These are phyloP conservation scores for Pristis pectinata DNA, from an alignment of 2,797 vertebrate genomes.

Conservation along the genomic window DNA sequence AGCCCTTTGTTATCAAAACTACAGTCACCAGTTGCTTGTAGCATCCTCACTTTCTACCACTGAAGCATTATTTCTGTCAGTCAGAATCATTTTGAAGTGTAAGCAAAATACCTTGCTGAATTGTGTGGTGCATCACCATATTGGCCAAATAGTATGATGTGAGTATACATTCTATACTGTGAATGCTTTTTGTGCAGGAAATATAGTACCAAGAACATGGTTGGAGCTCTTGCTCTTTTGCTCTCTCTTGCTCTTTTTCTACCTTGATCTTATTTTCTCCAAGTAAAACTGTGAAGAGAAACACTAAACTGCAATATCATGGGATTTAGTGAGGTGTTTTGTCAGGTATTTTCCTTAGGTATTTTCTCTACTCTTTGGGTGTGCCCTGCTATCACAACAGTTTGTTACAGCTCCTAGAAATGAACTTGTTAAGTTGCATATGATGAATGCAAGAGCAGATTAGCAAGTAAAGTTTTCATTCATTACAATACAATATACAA, in stretches of 20 bases:
- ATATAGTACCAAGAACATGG: background rate
- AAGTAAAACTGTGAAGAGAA: background rate
- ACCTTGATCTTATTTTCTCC: background rate
- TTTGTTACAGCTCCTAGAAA: no score
- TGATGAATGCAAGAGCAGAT: no score
- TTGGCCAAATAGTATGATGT: background rate
- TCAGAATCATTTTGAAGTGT: background rate
- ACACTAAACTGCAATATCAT: no score
- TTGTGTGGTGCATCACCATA: background rate
- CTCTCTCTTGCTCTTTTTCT: background rate
- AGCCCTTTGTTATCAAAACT: background rate
- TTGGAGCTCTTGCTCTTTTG: background rate
- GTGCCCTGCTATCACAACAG: no score
- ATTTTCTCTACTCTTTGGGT: no score
- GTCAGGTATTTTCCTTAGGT: no score
- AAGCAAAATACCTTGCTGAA: background rate
- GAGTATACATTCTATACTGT: no score
- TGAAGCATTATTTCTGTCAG: background rate
- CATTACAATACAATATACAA: no score
- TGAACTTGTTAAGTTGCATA: no score
- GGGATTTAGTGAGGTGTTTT: no score
- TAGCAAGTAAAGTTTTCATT: no score
- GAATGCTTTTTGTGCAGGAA: background rate
- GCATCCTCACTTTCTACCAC: background rate
- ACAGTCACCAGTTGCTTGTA: background rate